phyloP scores from a whole-genome alignment of 2,113 vertebrate genomes.

The Elanus axillaris region DNA sequence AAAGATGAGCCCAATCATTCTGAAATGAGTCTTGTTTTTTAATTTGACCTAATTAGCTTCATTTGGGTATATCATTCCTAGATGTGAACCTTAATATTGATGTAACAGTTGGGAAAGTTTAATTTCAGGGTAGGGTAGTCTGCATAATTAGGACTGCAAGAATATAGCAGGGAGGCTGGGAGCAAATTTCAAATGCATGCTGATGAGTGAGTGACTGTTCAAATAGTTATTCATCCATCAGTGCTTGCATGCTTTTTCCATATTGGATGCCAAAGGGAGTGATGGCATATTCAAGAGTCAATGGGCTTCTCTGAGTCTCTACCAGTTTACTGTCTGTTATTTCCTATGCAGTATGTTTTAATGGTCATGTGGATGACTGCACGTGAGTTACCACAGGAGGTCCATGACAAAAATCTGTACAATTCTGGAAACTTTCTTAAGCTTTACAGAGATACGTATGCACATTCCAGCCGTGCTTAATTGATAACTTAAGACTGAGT shows the following conservation, averaged over 20 bases:
- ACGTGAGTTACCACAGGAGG: background rate
- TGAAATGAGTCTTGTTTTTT: background rate
- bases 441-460: background rate
- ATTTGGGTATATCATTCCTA: background rate
- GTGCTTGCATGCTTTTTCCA: background rate
- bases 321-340: background rate
- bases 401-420: background rate
- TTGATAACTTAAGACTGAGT: background rate
- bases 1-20: background rate
- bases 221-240: background rate
- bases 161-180: background rate
- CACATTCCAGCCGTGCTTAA: background rate
- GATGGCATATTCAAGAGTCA: background rate
- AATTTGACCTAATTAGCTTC: conserved; percentile 61
- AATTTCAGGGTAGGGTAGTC: conserved; percentile 70
- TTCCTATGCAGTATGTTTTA: background rate
- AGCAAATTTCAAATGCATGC: background rate
- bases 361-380: background rate
- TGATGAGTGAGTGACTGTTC: background rate
- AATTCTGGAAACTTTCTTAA: background rate
- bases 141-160: conserved; percentile 46
- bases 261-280: background rate
- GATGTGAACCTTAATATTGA: conserved; percentile 22
- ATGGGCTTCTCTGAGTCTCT: background rate
- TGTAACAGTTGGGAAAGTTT: conserved; percentile 66